These are phyloP conservation scores for Leptopilina myrica DNA, from an alignment of 2,888 invertebrate genomes.

Conservation along the genomic window DNA sequence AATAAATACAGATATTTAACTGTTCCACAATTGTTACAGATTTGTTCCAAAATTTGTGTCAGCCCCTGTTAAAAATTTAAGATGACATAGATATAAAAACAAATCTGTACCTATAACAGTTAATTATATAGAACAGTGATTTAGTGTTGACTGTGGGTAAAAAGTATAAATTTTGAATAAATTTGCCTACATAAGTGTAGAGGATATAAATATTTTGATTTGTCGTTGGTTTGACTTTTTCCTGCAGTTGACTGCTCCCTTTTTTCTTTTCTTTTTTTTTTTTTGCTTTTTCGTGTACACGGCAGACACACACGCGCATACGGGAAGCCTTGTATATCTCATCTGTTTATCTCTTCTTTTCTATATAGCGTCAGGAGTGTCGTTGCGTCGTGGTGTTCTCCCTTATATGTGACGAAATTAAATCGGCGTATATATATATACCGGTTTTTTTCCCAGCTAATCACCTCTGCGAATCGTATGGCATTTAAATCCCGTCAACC, in stretches of 20 bases:
- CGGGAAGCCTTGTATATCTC: neutral
- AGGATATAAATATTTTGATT: no score
- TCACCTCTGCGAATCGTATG: conserved; percentile 59
- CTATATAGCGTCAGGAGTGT: conserved; percentile 1
- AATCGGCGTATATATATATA: conserved; percentile 47
- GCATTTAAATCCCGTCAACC: conserved; percentile 64
- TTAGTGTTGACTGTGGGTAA: no score
- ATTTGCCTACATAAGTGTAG: no score
- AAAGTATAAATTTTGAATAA: no score
- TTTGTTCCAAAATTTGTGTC: no score
- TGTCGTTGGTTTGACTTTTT: conserved; percentile 14
- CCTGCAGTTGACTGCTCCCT: conserved; percentile 30
- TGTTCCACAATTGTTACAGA: no score
- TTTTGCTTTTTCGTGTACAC: no score
- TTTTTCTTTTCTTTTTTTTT: neutral
- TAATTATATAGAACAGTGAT: no score
- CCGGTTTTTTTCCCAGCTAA: conserved; percentile 58
- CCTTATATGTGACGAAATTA: conserved; percentile 52
- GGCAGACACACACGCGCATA: neutral
- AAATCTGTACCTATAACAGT: no score
- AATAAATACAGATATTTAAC: no score
- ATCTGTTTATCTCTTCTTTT: conserved; percentile 29
- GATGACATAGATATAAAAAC: no score
- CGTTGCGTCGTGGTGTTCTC: neutral
- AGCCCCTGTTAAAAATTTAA: no score